These are phyloP conservation scores for Lutjanus argentimaculatus DNA, from an alignment of 2,797 vertebrate species.

Conservation along the genomic window DNA sequence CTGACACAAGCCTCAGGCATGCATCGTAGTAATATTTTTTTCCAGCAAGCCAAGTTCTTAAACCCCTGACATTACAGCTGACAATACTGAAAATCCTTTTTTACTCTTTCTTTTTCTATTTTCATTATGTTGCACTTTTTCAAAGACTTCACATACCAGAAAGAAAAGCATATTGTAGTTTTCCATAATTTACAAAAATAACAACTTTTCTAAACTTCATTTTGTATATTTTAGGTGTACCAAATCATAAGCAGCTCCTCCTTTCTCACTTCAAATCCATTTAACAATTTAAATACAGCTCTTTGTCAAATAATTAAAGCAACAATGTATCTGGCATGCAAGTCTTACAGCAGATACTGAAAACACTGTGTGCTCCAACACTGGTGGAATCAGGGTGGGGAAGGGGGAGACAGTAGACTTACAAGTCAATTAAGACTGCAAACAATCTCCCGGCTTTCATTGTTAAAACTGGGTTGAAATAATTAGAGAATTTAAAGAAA, in stretches of 20 bases:
- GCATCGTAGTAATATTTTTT: conserved; percentile 15
- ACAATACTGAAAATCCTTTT: background rate
- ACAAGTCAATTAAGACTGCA: no score
- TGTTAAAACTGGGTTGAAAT: no score
- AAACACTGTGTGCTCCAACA: background rate
- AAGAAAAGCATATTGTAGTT: background rate
- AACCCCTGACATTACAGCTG: conserved; percentile 6
- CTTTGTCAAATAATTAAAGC: background rate
- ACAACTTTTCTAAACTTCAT: background rate
- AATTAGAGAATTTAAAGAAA: no score
- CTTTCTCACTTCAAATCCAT: background rate
- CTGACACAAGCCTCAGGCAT: conserved; percentile 38
- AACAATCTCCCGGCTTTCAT: no score
- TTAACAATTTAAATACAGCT: background rate
- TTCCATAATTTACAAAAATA: background rate
- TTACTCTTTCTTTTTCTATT: background rate
- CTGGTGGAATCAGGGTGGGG: no score
- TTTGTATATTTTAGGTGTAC: background rate
- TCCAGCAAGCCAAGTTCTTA: background rate
- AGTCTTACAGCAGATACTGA: background rate
- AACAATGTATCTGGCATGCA: background rate
- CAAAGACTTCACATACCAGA: background rate
- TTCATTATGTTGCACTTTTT: background rate
- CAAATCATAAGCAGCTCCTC: background rate
- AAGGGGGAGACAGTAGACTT: no score